Conservation (phyloP, 2,888 invertebrate species). For the Epinotia brunnichana region DNA sequence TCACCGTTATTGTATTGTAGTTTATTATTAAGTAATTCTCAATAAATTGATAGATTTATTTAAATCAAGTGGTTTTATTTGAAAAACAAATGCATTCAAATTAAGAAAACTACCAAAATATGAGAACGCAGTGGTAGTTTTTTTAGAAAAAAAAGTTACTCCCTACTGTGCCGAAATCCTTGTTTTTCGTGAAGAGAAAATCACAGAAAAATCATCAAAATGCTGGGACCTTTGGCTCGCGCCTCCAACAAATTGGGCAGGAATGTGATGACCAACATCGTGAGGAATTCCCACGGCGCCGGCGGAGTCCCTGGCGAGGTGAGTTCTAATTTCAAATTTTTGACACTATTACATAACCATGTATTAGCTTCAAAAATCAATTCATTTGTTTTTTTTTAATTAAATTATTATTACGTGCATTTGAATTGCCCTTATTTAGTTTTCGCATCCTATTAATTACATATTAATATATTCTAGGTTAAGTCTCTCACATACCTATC, state of each 20-base stretch:
- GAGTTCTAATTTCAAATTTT: constrained; percentile 61
- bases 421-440: neutral
- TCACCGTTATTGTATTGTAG: constrained; percentile 35
- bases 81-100: constrained; percentile 57
- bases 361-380: constrained; percentile 9
- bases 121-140: constrained; percentile 45
- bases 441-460: neutral
- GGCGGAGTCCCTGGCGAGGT: constrained; percentile 80
- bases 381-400: constrained; percentile 30
- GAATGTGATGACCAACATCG: constrained; percentile 73
- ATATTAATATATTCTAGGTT: neutral
- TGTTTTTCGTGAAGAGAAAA: constrained; percentile 45
- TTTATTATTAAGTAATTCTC: constrained; percentile 39
- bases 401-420: neutral
- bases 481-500: neutral
- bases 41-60: constrained; percentile 40
- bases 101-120: constrained; percentile 44
- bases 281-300: constrained; percentile 74
- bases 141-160: constrained; percentile 38
- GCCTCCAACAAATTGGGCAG: constrained; percentile 72
- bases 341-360: constrained; percentile 72
- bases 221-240: constrained; percentile 73
- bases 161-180: neutral
- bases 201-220: constrained; percentile 56
- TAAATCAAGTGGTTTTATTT: constrained; percentile 29